These are phyloP conservation scores for Tokudaia muenninki DNA, from an alignment of 2,797 vertebrate genomes.

Conservation along the genomic window DNA sequence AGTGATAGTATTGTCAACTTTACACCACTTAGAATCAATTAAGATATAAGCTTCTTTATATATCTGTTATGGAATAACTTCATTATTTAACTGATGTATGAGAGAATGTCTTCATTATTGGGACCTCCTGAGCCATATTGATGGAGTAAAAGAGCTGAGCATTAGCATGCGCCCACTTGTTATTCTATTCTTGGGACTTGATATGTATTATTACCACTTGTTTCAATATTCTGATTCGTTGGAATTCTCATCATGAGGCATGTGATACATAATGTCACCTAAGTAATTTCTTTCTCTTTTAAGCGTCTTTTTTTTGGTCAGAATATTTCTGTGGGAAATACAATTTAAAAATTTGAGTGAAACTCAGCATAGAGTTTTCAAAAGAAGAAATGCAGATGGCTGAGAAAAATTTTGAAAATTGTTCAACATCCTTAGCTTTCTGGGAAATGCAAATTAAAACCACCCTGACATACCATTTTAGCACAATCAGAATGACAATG, in stretches of 20 bases:
- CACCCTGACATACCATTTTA: not conserved
- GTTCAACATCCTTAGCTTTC: not conserved
- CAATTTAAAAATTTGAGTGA: not conserved
- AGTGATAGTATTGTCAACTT: not conserved
- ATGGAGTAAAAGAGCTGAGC: not conserved
- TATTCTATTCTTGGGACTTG: not conserved
- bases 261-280: rapidly evolving
- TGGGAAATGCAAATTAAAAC: not conserved
- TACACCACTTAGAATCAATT: not conserved
- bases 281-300: no score
- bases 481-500: not conserved
- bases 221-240: not conserved
- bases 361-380: not conserved
- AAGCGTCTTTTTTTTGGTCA: not conserved
- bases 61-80: not conserved
- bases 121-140: not conserved
- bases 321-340: not conserved
- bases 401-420: not conserved
- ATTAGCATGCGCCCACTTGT: rapidly evolving
- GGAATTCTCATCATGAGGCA: not conserved
- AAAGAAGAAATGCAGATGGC: not conserved
- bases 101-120: not conserved
- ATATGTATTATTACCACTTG: not conserved
- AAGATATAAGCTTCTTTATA: not conserved
- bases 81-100: not conserved